Evolutionary conservation across 2,888 invertebrate species (phyloP).

Genomic region (Synergus itoensis): DNA sequence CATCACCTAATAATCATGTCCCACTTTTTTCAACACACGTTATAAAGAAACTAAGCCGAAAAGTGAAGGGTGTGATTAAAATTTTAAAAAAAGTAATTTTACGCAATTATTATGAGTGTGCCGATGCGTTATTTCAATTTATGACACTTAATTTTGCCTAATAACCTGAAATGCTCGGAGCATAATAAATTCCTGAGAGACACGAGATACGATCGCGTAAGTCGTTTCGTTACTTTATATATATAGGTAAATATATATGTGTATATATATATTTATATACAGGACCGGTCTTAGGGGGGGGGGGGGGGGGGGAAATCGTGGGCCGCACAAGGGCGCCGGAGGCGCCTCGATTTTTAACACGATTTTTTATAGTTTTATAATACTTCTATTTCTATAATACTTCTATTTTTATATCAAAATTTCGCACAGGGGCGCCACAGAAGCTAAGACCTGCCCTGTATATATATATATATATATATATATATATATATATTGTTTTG

Average conservation of each 20-base stretch:
- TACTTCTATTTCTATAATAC: too few species aligned
- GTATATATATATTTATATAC: too few species aligned
- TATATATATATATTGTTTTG: background rate
- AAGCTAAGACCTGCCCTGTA: too few species aligned
- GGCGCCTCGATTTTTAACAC: too few species aligned
- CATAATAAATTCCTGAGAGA: background rate
- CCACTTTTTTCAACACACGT: background rate
- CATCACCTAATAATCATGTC: background rate
- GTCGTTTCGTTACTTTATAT: background rate
- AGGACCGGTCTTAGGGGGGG: too few species aligned
- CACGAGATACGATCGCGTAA: background rate
- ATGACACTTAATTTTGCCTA: conserved; percentile 15
- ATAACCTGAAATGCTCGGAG: conserved; percentile 1
- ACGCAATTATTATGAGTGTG: conserved; percentile 9
- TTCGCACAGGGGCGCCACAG: too few species aligned
- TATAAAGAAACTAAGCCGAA: background rate
- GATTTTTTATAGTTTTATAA: too few species aligned
- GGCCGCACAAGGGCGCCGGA: too few species aligned
- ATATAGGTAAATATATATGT: too few species aligned
- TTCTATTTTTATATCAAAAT: too few species aligned
- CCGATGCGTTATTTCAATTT: conserved; percentile 16
- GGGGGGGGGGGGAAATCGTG: too few species aligned
- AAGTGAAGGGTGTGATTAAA: conserved; percentile 33
- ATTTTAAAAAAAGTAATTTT: background rate
- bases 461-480: too few species aligned